These are phyloP conservation scores for Dilophus febrilis DNA, from an alignment of 2,888 invertebrate genomes.

Conservation along the genomic window DNA sequence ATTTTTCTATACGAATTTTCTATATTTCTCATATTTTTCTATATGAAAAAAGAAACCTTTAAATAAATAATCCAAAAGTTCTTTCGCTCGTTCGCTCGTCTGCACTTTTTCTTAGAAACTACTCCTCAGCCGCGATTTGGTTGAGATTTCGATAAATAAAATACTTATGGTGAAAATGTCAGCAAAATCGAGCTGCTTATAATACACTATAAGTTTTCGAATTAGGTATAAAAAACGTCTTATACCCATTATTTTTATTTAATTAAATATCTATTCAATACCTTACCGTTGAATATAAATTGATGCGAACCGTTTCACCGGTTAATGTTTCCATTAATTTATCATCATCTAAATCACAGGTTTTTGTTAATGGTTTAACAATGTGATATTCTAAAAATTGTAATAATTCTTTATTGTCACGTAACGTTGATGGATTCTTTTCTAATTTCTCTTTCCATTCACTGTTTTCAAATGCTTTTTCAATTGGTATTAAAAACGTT, in stretches of 20 bases:
- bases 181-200: too few relatives aligned
- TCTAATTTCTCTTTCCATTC: constrained; percentile 23
- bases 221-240: too few relatives aligned
- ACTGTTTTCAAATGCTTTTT: constrained; percentile 40
- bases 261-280: constrained; percentile 5
- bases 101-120: too few relatives aligned
- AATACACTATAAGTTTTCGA: too few relatives aligned
- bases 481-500: constrained; percentile 46
- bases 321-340: constrained; percentile 33
- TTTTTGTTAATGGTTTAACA: constrained; percentile 35
- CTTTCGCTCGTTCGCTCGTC: too few relatives aligned
- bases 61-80: too few relatives aligned
- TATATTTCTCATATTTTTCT: too few relatives aligned
- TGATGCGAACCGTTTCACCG: constrained; percentile 36
- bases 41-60: too few relatives aligned
- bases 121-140: too few relatives aligned
- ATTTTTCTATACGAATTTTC: too few relatives aligned
- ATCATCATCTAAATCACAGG: constrained; percentile 38
- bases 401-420: constrained; percentile 30
- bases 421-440: constrained; percentile 25
- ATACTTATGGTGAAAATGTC: too few relatives aligned
- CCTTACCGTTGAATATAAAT: constrained; percentile 40
- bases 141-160: too few relatives aligned
- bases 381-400: constrained; percentile 48
- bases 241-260: background rate